Conservation (phyloP, 1,140 invertebrate species). For the Chymomyza costata region DNA sequence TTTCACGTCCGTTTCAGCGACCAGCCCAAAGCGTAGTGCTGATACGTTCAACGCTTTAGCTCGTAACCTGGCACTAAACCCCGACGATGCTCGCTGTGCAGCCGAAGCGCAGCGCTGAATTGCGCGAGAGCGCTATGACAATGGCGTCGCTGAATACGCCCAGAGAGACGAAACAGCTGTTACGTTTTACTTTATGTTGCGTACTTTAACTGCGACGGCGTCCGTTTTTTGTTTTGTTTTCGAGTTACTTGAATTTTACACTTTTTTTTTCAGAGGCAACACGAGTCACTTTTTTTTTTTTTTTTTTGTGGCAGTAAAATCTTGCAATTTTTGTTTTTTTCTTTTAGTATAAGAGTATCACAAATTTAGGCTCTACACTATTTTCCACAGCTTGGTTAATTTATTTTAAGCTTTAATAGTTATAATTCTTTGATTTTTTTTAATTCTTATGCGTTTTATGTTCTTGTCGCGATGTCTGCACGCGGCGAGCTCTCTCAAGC, state of each 20-base stretch:
- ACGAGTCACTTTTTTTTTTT: constrained; percentile 3
- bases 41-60: neutral
- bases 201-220: too few relatives aligned
- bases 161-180: constrained; percentile 35
- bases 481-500: constrained; percentile 54
- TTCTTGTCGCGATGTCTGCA: constrained; percentile 27
- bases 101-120: constrained; percentile 10
- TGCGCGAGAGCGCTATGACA: neutral
- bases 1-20: constrained; percentile 52
- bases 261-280: constrained; percentile 13
- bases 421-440: constrained; percentile 3
- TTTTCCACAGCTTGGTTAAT: too few relatives aligned
- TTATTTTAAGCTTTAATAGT: too few relatives aligned
- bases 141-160: constrained; percentile 9
- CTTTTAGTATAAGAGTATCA: too few relatives aligned
- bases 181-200: constrained; percentile 25
- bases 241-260: constrained; percentile 12
- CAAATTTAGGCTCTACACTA: too few relatives aligned
- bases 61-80: too few relatives aligned
- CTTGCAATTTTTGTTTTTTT: neutral
- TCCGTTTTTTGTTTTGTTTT: constrained; percentile 18
- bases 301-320: constrained; percentile 10
- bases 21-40: constrained; percentile 49
- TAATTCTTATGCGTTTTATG: constrained; percentile 7
- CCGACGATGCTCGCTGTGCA: constrained; percentile 9